These are phyloP conservation scores for Cacoxenus indagator DNA, from an alignment of 2,888 invertebrate genomes.

Conservation along the genomic window DNA sequence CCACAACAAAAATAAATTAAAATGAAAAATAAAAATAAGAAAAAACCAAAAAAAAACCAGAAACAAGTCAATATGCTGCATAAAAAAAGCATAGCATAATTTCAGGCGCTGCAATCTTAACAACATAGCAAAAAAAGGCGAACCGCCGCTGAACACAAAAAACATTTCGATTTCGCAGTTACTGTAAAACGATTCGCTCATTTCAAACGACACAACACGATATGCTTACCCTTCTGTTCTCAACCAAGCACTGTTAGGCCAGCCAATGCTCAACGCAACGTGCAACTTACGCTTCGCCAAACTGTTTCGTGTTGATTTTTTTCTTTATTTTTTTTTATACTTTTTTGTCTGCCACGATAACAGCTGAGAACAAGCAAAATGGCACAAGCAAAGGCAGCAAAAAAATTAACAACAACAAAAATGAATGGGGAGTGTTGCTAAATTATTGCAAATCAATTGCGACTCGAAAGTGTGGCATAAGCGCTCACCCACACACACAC, in stretches of 20 bases:
- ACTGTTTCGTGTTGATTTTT: neutral
- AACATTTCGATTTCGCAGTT: conserved; percentile 29
- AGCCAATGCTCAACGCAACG: neutral
- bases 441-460: conserved; percentile 70
- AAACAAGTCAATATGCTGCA: neutral
- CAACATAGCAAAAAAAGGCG: neutral
- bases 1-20: neutral
- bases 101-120: conserved; percentile 10
- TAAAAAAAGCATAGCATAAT: neutral
- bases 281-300: neutral
- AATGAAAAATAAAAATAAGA: neutral
- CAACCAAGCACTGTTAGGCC: neutral
- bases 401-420: conserved; percentile 40
- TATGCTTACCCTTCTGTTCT: neutral
- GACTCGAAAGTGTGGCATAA: neutral
- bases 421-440: conserved; percentile 41
- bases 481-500: neutral
- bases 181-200: conserved; percentile 62
- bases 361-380: conserved; percentile 14
- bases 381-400: conserved; percentile 31
- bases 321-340: neutral
- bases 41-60: neutral
- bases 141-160: neutral
- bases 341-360: conserved; percentile 9
- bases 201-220: neutral